Conservation (phyloP, 2,113 vertebrate genomes). For the Rhinichthys klamathensis region DNA sequence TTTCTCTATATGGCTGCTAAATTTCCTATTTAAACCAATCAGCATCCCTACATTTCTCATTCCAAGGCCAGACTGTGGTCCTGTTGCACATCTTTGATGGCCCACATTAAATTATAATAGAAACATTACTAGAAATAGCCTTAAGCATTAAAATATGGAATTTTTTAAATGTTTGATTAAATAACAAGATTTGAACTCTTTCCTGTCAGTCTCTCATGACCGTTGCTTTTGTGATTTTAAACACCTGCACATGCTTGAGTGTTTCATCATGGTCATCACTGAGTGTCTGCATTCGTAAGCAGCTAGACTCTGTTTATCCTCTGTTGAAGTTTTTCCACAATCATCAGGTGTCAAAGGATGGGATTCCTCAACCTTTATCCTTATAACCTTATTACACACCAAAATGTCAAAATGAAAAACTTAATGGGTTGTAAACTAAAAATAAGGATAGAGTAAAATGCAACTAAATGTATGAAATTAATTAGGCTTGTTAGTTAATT, state of each 20-base stretch:
- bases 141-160: neutral
- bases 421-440: neutral
- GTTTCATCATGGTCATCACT: neutral
- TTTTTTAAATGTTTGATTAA: neutral
- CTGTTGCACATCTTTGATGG: no score
- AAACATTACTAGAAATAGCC: neutral
- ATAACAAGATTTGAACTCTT: neutral
- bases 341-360: neutral
- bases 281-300: slow-evolving; percentile 9
- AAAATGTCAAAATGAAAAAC: neutral
- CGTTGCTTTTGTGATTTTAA: neutral
- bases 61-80: neutral
- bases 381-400: neutral
- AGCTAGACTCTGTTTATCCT: neutral
- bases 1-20: neutral
- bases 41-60: neutral
- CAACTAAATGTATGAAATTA: neutral
- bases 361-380: neutral
- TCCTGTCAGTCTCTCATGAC: neutral
- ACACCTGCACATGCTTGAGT: neutral
- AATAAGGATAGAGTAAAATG: neutral
- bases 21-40: no score
- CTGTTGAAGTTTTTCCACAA: neutral
- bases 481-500: neutral
- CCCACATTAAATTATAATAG: neutral